Percentiles rank a stretch among this genome's conserved stretches.
These are phyloP conservation scores for Eupleurogrammus muticus DNA, from an alignment of 2,797 vertebrate genomes.

Conservation along the genomic window DNA sequence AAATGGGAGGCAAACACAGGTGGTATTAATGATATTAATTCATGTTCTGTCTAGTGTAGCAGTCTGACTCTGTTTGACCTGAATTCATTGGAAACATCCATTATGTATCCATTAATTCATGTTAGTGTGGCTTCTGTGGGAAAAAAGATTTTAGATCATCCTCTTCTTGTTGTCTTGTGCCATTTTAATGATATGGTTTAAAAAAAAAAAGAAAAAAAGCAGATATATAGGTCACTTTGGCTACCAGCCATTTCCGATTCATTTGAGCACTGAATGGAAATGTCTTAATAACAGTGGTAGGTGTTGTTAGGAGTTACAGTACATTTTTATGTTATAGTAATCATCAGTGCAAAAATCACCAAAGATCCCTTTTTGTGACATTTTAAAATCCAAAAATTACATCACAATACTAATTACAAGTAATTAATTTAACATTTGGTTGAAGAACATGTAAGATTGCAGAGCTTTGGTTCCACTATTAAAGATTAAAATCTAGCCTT, in stretches of 20 bases:
- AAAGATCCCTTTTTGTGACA: background rate
- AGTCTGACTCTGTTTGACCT: no score
- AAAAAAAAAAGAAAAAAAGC: no score
- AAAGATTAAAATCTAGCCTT: background rate
- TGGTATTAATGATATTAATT: no score
- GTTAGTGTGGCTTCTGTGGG: no score
- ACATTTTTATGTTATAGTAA: background rate
- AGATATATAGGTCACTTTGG: background rate
- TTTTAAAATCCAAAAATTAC: background rate
- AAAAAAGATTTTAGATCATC: no score
- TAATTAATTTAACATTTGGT: background rate
- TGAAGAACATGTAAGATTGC: background rate
- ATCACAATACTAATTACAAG: background rate
- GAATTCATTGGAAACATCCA: no score
- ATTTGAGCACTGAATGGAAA: background rate
- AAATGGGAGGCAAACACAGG: no score
- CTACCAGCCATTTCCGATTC: background rate
- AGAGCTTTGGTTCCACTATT: background rate
- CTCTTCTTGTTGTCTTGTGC: no score
- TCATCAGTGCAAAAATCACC: background rate
- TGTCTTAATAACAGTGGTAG: background rate
- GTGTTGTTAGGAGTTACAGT: background rate
- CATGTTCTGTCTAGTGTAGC: no score
- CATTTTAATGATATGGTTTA: no score
- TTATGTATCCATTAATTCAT: no score